Percentiles rank a stretch among this genome's conserved stretches.
Conservation (phyloP, 2,888 invertebrate genomes). For the Dione juno region DNA sequence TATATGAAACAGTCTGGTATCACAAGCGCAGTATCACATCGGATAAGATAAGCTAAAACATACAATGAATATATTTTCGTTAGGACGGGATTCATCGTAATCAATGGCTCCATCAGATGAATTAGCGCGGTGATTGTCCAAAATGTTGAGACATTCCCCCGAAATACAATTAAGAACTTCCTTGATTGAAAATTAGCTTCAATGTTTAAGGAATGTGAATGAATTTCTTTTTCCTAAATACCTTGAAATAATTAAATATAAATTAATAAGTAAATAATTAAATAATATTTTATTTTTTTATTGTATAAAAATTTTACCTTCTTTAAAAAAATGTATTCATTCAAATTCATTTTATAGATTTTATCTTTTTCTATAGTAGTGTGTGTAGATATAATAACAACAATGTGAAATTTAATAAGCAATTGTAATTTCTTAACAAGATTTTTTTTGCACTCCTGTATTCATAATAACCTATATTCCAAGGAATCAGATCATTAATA, state of each 20-base stretch:
- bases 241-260: background rate
- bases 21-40: conserved; percentile 1
- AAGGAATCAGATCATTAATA: background rate
- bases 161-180: conserved; percentile 2
- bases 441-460: too few species aligned
- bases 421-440: background rate
- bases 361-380: too few species aligned
- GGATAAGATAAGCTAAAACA: conserved; percentile 22
- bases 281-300: too few species aligned
- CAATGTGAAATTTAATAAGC: too few species aligned
- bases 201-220: background rate
- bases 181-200: background rate
- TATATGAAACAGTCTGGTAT: background rate
- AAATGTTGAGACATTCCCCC: conserved; percentile 6
- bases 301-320: too few species aligned
- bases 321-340: too few species aligned
- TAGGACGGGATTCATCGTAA: background rate
- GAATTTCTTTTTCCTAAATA: background rate
- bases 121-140: conserved; percentile 16
- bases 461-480: background rate
- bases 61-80: conserved; percentile 19
- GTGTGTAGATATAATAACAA: too few species aligned
- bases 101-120: conserved; percentile 4
- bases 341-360: too few species aligned
- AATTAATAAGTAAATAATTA: too few species aligned